Evolutionary conservation across 2,888 invertebrate species (phyloP), one percentile per base, ranked within the genome.

Genomic region (Campoletis raptor): DNA sequence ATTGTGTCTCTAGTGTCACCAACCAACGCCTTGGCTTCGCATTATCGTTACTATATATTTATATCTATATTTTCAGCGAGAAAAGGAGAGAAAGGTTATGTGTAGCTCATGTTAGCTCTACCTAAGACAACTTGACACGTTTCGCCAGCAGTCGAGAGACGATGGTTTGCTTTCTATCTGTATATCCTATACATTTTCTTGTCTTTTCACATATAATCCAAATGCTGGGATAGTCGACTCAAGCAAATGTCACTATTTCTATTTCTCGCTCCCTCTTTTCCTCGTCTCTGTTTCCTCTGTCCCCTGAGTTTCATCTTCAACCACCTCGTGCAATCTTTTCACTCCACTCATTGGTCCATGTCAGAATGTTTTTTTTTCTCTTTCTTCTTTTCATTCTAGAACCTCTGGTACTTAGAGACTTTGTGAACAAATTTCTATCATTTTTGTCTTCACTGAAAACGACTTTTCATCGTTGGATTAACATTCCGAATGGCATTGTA

Each of bases 61-160:
- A 42, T 36, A 57, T 30, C 21, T 61, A 79, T 36, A 67, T 52
- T 12, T 30, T 78, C 12, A 61, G 69, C 72, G 61, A 73, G 74
- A 45, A 42, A 36, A 61, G 72, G 66, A 72, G 30, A 48, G 30
- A 36, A 8, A 66, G 66, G 52, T 73, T 78, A 40, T 74, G 85
- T 87, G 76, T 73, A 81, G 66, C 78, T 85, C 74, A 81, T 91
- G 90, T 91, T 91, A 90, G 90, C 89, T 90, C 90, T 90, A 89
- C 90, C 90, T 89, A 90, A 92, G 92, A 91, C 92, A 92, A 92
- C 92, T 92, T 92, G 92, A 92, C 92, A 92, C 91, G 90, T 91
- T 77, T 92, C 90, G 87, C 89, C 90, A 72, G 30, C 57, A 81
- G 85, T 85, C 88, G 80, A 87, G 84, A 87, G 81, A 74, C 79